Evolutionary conservation across 2,888 invertebrate genomes (phyloP).

Genomic region (Operophtera brumata): DNA sequence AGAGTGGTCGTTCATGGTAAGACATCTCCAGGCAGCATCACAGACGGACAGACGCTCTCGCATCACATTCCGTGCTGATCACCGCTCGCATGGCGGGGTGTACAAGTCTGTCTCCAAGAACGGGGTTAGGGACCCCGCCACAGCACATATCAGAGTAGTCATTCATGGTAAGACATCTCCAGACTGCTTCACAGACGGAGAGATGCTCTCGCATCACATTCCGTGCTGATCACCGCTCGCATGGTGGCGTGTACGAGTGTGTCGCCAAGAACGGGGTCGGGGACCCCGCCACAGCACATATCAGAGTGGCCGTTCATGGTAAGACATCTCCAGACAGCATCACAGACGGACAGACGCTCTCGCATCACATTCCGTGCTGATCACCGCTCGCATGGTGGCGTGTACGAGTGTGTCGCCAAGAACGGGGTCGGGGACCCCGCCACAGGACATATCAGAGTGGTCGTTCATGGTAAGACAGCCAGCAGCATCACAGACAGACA

Average conservation of each 20-base stretch:
- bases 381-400: slow-evolving; percentile 84
- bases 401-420: slow-evolving; percentile 85
- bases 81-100: no score
- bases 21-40: no score
- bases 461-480: slow-evolving; percentile 84
- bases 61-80: no score
- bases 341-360: slow-evolving; percentile 51
- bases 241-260: slow-evolving; percentile 88
- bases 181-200: no score
- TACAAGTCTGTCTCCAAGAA: no score
- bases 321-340: slow-evolving; percentile 42
- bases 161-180: no score
- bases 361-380: slow-evolving; percentile 83
- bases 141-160: no score
- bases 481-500: no score
- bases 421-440: slow-evolving; percentile 89
- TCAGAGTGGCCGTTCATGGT: slow-evolving; percentile 87
- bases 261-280: slow-evolving; percentile 88
- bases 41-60: no score
- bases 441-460: slow-evolving; percentile 83
- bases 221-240: slow-evolving; percentile 82
- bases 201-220: slow-evolving; percentile 83
- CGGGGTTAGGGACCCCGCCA: no score
- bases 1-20: slow-evolving; percentile 87
- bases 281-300: slow-evolving; percentile 83